Conservation (phyloP, 2,797 vertebrate species). For the Notoglanidium macrostoma region DNA sequence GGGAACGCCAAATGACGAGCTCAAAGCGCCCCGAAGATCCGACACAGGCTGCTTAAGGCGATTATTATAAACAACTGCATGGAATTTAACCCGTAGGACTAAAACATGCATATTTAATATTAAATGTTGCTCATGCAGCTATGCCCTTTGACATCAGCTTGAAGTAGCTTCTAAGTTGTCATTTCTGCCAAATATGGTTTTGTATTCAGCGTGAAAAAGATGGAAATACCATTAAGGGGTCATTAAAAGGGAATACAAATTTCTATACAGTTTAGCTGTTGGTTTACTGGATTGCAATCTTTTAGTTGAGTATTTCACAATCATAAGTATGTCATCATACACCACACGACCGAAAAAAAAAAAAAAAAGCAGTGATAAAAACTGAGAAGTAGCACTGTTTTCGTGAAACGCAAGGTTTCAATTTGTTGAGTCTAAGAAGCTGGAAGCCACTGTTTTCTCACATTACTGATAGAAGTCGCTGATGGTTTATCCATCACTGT, state of each 20-base stretch:
- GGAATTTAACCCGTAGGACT: not conserved
- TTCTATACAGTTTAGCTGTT: too few relatives aligned
- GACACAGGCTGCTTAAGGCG: not conserved
- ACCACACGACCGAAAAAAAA: not conserved
- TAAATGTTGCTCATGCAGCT: too few relatives aligned
- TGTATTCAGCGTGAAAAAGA: not conserved
- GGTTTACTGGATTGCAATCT: not conserved
- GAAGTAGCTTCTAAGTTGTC: not conserved
- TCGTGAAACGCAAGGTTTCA: slow-evolving; percentile 43
- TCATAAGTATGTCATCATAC: not conserved
- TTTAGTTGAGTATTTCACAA: too few relatives aligned
- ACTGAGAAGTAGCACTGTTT: slow-evolving; percentile 7
- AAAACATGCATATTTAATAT: not conserved
- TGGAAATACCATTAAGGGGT: not conserved
- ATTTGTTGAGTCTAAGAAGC: slow-evolving; percentile 49
- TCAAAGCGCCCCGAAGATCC: not conserved
- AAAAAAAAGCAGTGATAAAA: not conserved
- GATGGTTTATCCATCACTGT: slow-evolving; percentile 3
- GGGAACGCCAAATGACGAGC: not conserved
- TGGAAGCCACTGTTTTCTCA: slow-evolving; percentile 4
- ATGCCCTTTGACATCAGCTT: not conserved
- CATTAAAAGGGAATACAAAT: not conserved
- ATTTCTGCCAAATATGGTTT: not conserved
- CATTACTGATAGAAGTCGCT: slow-evolving; percentile 24
- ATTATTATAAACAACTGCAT: not conserved